These are phyloP conservation scores for Aselliscus stoliczkanus DNA, from an alignment of 2,797 vertebrate species.

Conservation along the genomic window DNA sequence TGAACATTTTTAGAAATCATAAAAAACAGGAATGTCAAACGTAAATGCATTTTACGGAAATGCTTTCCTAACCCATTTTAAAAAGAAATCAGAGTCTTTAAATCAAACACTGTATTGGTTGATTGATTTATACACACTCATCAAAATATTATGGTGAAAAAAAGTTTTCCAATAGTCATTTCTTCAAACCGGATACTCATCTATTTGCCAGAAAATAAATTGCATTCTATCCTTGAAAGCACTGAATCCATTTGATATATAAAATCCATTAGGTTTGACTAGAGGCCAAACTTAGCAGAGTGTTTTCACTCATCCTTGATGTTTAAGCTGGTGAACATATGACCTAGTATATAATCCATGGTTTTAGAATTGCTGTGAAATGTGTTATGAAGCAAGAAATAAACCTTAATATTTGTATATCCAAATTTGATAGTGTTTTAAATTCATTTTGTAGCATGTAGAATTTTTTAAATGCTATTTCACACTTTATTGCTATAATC, in stretches of 20 bases:
- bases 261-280: conserved; percentile 53
- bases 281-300: not conserved
- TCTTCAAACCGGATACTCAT: conserved; percentile 26
- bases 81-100: conserved; percentile 5
- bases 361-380: not conserved
- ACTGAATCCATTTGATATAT: conserved; percentile 13
- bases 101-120: not conserved
- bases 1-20: not conserved
- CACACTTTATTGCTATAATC: not conserved
- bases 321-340: not conserved
- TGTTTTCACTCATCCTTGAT: conserved; percentile 19
- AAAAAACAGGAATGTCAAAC: not conserved
- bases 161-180: not conserved
- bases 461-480: not conserved
- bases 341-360: not conserved
- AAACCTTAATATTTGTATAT: not conserved
- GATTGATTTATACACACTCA: conserved; percentile 19
- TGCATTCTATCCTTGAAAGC: conserved; percentile 58
- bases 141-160: conserved; percentile 43
- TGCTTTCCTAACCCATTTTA: not conserved
- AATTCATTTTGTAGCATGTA: not conserved
- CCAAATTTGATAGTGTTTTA: not conserved
- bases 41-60: not conserved
- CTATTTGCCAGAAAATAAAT: conserved; percentile 68
- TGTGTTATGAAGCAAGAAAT: not conserved